Conservation (phyloP, 2,113 vertebrate genomes). For the Aegotheles bennettii region DNA sequence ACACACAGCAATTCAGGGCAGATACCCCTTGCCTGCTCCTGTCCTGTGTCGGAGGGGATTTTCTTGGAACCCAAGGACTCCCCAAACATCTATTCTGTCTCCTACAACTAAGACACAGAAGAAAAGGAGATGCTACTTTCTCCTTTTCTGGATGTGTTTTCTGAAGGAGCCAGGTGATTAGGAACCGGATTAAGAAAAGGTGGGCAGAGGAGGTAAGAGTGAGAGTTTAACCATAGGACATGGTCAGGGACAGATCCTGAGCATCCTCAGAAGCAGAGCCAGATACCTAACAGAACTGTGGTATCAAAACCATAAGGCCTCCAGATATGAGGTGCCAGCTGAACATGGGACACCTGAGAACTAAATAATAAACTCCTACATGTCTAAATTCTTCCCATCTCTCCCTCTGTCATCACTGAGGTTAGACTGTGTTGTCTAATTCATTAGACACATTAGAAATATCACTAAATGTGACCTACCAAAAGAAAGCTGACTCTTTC, state of each 20-base stretch:
- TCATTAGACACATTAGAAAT: background rate
- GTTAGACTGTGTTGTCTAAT: background rate
- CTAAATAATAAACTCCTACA: background rate
- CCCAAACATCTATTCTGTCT: background rate
- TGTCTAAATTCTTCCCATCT: background rate
- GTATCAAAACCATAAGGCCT: background rate
- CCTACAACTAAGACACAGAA: background rate
- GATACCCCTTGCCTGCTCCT: background rate
- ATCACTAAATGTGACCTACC: background rate
- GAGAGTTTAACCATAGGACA: background rate
- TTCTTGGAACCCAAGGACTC: background rate
- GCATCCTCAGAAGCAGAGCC: background rate
- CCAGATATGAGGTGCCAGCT: background rate
- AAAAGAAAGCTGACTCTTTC: background rate
- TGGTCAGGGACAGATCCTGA: background rate
- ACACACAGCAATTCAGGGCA: background rate
- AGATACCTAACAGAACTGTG: background rate
- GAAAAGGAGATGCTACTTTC: background rate
- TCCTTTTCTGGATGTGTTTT: background rate
- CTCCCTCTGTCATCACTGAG: background rate
- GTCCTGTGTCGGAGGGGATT: background rate
- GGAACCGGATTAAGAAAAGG: background rate
- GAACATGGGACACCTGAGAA: background rate
- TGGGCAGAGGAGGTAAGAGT: rapidly evolving
- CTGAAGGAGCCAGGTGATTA: background rate